phyloP scores from a whole-genome alignment of 1,140 invertebrate species.

The Nasonia longicornis region DNA sequence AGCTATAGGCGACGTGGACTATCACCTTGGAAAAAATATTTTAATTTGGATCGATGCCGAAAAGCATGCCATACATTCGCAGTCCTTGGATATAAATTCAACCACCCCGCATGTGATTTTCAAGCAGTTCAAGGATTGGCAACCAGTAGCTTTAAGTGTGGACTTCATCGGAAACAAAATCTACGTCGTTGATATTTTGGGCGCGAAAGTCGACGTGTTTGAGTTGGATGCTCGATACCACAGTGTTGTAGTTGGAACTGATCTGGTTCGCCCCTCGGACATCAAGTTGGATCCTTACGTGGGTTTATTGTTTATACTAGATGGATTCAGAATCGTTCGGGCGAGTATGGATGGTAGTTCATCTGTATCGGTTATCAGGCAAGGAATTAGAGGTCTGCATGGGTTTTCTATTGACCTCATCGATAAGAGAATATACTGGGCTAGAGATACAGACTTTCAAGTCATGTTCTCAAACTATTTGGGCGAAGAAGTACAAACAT shows the following conservation, averaged over 20 bases:
- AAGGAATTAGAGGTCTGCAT: not conserved
- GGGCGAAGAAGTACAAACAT: not conserved
- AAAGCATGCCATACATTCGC: conserved; percentile 21
- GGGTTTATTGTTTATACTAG: conserved; percentile 23
- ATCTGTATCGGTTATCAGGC: not conserved
- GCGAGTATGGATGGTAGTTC: conserved; percentile 24
- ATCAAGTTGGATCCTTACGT: conserved; percentile 28
- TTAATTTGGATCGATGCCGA: conserved; percentile 32
- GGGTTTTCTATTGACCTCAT: conserved; percentile 3
- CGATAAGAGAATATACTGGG: conserved; percentile 33
- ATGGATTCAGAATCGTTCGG: conserved; percentile 27
- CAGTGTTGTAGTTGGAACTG: not conserved
- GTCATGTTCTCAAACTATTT: conserved; percentile 27
- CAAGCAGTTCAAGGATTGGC: conserved; percentile 16
- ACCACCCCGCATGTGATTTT: not conserved
- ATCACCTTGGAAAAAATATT: conserved; percentile 33
- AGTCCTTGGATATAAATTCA: conserved; percentile 25
- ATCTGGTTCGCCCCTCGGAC: conserved; percentile 8
- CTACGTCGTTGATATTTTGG: conserved; percentile 27
- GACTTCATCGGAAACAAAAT: conserved; percentile 35
- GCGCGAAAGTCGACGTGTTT: conserved; percentile 27
- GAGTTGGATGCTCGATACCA: conserved; percentile 3
- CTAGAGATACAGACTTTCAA: not conserved
- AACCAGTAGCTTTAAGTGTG: conserved; percentile 21
- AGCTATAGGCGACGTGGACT: conserved; percentile 32